Base-by-base conservation (phyloP, 2,113 vertebrate genomes). In the Hiodon alosoides region DNA sequence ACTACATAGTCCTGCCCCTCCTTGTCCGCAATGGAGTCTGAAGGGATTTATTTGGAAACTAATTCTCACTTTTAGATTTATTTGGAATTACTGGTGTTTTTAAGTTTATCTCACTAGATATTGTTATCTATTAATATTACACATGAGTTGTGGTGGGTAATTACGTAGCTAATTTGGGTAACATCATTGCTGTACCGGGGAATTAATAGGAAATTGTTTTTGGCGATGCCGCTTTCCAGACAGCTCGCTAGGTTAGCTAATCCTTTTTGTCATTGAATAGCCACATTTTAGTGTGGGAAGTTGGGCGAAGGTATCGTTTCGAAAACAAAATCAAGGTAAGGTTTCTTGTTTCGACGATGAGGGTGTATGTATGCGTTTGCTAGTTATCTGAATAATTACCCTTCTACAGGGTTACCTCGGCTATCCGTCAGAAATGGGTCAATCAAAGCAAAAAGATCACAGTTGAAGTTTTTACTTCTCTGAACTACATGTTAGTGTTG, bases 11-110 rank as follows among this genome's bases (percentile, higher is more conserved):
- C 70, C 11, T 60, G 17, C 67, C 79, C 78, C 9, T 77, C 81
- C 81, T 85, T 80, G 81, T 80, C 79, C 73, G 66, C 81, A 85
- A 81, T 82, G 83, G 82, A 88, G 82, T 75, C 78, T 47, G 61
- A 78, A 72, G 77, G 79, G 79, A 78, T 62, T 69, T 75, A 69
- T 13, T 69, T 16, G 14, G 53, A 4, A 3, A 52, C 51, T 4
- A 16, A 55, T 79, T 72, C 8, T 3, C 8, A 68, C 59, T 13
- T 54, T 75, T 70, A 80, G 75, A 80, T 79, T 79, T 71, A 78
- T 8, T 47, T 66, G 64, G 31, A 65, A 31, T 46, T 6, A 65
- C 5, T 65, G 17, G 5, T 4, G 10, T 17, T 66, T 48, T 66
- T 9, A 57, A 57, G 7, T 47, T 6, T 4, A 47, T 66, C 48